Evolutionary conservation across 2,113 vertebrate genomes (phyloP).

Genomic region (Lagopus leucura): DNA sequence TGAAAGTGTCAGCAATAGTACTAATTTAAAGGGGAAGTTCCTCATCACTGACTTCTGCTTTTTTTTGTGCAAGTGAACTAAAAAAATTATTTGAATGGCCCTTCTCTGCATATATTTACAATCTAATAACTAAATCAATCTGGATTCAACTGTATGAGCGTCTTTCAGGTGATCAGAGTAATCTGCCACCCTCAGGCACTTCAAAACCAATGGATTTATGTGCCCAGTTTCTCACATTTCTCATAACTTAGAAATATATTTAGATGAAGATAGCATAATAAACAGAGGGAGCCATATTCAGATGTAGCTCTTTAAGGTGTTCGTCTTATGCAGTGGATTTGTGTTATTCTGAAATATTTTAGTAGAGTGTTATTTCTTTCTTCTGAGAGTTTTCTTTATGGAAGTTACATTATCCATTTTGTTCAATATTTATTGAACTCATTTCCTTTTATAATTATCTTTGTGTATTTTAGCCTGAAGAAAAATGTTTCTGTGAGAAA

Average conservation of each 20-base stretch:
- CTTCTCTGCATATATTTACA: not conserved
- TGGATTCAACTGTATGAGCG: not conserved
- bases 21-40: not conserved
- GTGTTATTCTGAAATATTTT: not conserved
- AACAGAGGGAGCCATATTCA: not conserved
- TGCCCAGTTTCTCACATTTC: not conserved
- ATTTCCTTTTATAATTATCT: not conserved
- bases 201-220: not conserved
- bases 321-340: not conserved
- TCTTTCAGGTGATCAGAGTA: not conserved
- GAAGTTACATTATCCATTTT: not conserved
- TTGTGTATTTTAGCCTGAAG: not conserved
- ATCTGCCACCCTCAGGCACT: rapidly evolving
- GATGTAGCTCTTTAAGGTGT: not conserved
- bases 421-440: not conserved
- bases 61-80: not conserved
- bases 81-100: not conserved
- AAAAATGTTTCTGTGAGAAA: not conserved
- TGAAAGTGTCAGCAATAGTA: not conserved
- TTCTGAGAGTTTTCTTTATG: not conserved
- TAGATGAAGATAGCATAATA: not conserved
- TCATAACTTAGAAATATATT: not conserved
- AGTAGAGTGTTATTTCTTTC: not conserved
- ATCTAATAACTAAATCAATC: not conserved
- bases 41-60: not conserved